phyloP scores from a whole-genome alignment of 2,113 vertebrate species.

The Syngnathoides biaculeatus region DNA sequence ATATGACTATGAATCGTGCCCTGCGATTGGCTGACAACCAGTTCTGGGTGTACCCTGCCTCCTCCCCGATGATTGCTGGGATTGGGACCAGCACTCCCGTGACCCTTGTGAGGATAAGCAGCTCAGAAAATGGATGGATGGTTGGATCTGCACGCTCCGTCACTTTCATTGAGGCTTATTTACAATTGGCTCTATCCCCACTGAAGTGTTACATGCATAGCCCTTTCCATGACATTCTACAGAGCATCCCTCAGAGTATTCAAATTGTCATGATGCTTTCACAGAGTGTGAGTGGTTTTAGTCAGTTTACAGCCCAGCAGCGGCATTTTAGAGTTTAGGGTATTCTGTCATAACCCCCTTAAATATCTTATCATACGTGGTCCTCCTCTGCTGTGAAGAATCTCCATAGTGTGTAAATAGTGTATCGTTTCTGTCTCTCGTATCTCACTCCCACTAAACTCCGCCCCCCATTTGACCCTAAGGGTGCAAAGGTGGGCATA shows the following conservation, averaged over 20 bases:
- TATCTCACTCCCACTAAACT: not conserved
- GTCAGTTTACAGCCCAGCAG: slow-evolving; percentile 18
- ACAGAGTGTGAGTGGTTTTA: slow-evolving; percentile 29
- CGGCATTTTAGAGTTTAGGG: slow-evolving; percentile 25
- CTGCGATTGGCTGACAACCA: too few species aligned
- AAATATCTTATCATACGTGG: slow-evolving; percentile 13
- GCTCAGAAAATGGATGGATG: too few species aligned
- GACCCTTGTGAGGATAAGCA: too few species aligned
- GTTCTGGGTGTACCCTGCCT: too few species aligned
- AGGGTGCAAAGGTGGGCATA: slow-evolving; percentile 17
- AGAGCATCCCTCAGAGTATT: slow-evolving; percentile 34
- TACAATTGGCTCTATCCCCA: slow-evolving; percentile 45
- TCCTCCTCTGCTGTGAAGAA: slow-evolving; percentile 2
- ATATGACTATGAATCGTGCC: too few species aligned
- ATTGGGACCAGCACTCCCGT: too few species aligned
- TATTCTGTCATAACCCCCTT: slow-evolving; percentile 15
- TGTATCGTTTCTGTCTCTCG: not conserved
- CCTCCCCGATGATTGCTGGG: too few species aligned
- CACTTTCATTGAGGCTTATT: slow-evolving; percentile 60
- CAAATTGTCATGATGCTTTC: slow-evolving; percentile 47
- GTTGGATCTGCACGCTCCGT: too few species aligned
- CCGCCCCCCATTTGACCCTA: slow-evolving; percentile 7
- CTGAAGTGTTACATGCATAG: slow-evolving; percentile 36
- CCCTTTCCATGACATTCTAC: slow-evolving; percentile 19
- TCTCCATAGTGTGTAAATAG: not conserved